Conservation (phyloP, 2,888 invertebrate species). For the Unio pictorum region DNA sequence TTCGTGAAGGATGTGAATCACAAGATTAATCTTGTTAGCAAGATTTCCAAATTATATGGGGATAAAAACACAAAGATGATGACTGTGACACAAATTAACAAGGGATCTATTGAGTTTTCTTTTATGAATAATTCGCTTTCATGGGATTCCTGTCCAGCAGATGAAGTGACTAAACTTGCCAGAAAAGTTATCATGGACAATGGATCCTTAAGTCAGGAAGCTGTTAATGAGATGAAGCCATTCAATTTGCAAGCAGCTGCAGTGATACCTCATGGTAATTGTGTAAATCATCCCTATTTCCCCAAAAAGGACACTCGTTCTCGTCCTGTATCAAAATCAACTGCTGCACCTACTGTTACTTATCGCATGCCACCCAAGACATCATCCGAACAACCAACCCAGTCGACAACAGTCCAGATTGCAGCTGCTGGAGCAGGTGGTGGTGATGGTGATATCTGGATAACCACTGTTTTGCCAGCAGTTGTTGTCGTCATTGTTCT, state of each 20-base stretch:
- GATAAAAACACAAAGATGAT: constrained; percentile 80
- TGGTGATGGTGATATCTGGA: constrained; percentile 69
- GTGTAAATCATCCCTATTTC: constrained; percentile 65
- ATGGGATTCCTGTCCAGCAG: constrained; percentile 82
- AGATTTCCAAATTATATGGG: constrained; percentile 83
- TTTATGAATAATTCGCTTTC: constrained; percentile 92
- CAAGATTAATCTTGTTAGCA: constrained; percentile 81
- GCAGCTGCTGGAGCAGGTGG: constrained; percentile 33
- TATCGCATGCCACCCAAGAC: neutral
- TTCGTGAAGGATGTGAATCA: constrained; percentile 83
- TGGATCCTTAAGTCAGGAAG: constrained; percentile 67
- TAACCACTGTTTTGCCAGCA: constrained; percentile 90
- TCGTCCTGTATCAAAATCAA: neutral
- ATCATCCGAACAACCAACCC: constrained; percentile 7
- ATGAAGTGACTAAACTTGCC: constrained; percentile 81
- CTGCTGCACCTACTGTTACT: neutral
- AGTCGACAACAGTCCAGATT: constrained; percentile 11
- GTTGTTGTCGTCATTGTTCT: constrained; percentile 86
- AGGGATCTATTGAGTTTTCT: constrained; percentile 74
- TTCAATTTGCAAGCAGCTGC: constrained; percentile 45
- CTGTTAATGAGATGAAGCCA: constrained; percentile 51
- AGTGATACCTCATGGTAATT: constrained; percentile 66
- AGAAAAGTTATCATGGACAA: constrained; percentile 67
- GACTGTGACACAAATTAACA: constrained; percentile 81
- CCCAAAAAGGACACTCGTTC: constrained; percentile 30